Percentiles rank a stretch among this genome's conserved stretches.
phyloP scores from a whole-genome alignment of 2,797 vertebrate genomes.

The Tiaroga cobitis region DNA sequence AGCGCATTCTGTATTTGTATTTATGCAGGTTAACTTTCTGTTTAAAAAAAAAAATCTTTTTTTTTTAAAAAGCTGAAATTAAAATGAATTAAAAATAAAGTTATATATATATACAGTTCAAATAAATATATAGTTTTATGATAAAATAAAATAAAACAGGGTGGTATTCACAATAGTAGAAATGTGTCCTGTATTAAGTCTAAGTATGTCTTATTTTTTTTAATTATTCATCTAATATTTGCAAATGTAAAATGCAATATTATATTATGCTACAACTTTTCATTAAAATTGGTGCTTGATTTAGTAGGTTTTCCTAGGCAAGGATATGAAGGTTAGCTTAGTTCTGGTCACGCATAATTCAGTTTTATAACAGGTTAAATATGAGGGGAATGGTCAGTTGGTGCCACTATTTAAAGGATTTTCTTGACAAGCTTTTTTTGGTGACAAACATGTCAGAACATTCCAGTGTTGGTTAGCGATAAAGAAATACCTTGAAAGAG shows the following conservation, averaged over 20 bases:
- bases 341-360: constrained; percentile 52
- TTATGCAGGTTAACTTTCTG: neutral
- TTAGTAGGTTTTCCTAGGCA: constrained; percentile 54
- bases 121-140: neutral
- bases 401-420: constrained; percentile 49
- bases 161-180: neutral
- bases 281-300: constrained; percentile 35
- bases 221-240: neutral
- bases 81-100: neutral
- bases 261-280: neutral
- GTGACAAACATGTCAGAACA: constrained; percentile 58
- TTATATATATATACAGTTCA: neutral
- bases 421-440: constrained; percentile 32
- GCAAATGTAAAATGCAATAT: neutral
- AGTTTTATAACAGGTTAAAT: constrained; percentile 52
- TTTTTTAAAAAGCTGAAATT: neutral
- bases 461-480: constrained; percentile 64
- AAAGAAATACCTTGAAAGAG: constrained; percentile 71
- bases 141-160: neutral
- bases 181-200: neutral
- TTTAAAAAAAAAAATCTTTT: neutral
- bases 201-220: neutral
- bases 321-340: constrained; percentile 53
- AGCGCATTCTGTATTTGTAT: neutral
- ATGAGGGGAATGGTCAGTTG: constrained; percentile 53